A percentile compares a stretch with the other conserved stretches of the same genome.
phyloP scores from a whole-genome alignment of 1,140 invertebrate genomes.

The Zaprionus capensis region DNA sequence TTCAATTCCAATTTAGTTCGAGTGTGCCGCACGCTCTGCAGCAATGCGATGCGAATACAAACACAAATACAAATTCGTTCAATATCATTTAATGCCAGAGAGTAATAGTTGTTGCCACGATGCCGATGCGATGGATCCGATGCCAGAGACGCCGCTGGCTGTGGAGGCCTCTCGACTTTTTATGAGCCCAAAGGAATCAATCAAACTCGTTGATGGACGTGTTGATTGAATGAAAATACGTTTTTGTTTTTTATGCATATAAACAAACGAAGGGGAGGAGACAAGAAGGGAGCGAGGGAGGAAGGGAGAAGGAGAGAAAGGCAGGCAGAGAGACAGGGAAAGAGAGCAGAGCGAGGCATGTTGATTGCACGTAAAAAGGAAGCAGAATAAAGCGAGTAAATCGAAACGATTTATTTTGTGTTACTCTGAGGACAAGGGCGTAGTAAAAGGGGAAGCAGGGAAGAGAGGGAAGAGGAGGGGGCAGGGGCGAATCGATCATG shows the following conservation, averaged over 20 bases:
- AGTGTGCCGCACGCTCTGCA: constrained; percentile 23
- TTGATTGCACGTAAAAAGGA: constrained; percentile 34
- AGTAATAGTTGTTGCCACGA: constrained; percentile 5
- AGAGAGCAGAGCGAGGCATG: not conserved
- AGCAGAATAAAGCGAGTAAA: constrained; percentile 46
- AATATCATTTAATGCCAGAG: constrained; percentile 50
- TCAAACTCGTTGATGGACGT: constrained; percentile 83
- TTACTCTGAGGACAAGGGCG: not conserved
- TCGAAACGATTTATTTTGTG: constrained; percentile 53
- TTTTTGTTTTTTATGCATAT: constrained; percentile 82
- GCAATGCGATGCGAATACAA: constrained; percentile 7
- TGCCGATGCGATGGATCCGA: not conserved
- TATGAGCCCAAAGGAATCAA: constrained; percentile 83
- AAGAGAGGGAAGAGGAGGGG: not conserved
- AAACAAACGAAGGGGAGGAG: constrained; percentile 62
- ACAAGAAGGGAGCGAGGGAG: not conserved
- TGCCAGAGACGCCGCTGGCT: constrained; percentile 3
- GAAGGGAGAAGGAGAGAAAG: not conserved
- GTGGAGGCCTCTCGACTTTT: constrained; percentile 46
- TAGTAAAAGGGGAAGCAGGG: not conserved
- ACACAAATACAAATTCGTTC: constrained; percentile 37
- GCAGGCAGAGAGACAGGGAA: not conserved
- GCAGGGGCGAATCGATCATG: constrained; percentile 22
- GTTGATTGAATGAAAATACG: constrained; percentile 84
- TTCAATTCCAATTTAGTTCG: constrained; percentile 59